These are phyloP conservation scores for Coleophora deauratella DNA, from an alignment of 2,888 invertebrate genomes.

Conservation along the genomic window DNA sequence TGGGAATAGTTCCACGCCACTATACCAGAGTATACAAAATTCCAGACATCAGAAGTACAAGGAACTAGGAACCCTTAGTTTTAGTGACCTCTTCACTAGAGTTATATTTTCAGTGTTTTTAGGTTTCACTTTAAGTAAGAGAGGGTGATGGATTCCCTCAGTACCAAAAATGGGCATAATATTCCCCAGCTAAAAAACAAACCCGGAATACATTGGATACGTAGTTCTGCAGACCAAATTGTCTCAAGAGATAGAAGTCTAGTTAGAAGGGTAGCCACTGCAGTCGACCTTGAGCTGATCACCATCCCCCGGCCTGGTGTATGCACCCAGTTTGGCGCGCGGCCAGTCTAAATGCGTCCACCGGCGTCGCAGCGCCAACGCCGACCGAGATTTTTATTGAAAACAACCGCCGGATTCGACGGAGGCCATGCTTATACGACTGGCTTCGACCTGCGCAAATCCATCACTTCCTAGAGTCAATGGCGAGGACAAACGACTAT, in stretches of 20 bases:
- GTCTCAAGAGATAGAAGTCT: neutral
- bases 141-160: no score
- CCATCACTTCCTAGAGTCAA: constrained; percentile 67
- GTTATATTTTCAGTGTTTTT: no score
- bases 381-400: constrained; percentile 64
- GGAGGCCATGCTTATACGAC: constrained; percentile 49
- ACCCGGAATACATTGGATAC: no score
- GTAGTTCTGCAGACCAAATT: no score
- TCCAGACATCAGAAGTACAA: no score
- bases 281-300: constrained; percentile 56
- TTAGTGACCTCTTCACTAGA: no score
- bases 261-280: constrained; percentile 26
- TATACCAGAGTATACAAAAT: no score
- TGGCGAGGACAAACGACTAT: constrained; percentile 65
- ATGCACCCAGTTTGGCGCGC: constrained; percentile 56
- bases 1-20: no score
- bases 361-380: constrained; percentile 57
- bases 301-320: constrained; percentile 41
- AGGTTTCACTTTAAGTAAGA: no score
- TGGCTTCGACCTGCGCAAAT: constrained; percentile 51
- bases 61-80: no score
- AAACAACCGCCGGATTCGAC: constrained; percentile 60
- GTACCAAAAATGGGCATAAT: no score
- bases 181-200: no score
- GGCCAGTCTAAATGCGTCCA: constrained; percentile 66